Evolutionary conservation across 2,113 vertebrate species (phyloP).

Genomic region (Eublepharis macularius): DNA sequence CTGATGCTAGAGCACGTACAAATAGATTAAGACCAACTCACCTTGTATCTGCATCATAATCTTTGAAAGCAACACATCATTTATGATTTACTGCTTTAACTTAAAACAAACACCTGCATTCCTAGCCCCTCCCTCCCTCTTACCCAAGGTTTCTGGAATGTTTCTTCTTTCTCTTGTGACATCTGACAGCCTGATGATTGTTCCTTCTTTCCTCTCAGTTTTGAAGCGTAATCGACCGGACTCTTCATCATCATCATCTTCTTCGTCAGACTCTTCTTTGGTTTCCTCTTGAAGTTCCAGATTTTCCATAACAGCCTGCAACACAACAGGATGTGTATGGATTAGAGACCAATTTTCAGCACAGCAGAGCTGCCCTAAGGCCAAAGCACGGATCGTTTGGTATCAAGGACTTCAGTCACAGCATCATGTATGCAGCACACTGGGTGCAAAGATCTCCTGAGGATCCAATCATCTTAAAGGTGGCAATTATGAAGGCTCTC

Average conservation of each 20-base stretch:
- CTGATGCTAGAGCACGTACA: not conserved
- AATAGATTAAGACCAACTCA: not conserved
- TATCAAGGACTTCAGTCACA: not conserved
- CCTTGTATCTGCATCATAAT: too few relatives aligned
- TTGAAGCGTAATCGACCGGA: conserved; percentile 93
- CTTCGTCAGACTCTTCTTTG: conserved; percentile 89
- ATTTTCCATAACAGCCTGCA: conserved; percentile 81
- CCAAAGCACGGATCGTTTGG: not conserved
- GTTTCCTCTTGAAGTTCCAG: conserved; percentile 76
- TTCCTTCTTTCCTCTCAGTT: conserved; percentile 93
- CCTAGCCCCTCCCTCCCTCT: conserved; percentile 24
- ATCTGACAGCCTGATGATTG: conserved; percentile 90
- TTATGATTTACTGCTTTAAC: not conserved
- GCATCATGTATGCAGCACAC: too few relatives aligned
- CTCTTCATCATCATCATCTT: conserved; percentile 91
- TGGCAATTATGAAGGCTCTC: too few relatives aligned
- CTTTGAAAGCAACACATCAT: not conserved
- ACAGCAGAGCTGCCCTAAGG: not conserved
- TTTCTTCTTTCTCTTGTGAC: conserved; percentile 88
- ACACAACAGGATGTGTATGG: not conserved
- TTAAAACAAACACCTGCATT: not conserved
- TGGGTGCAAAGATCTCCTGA: too few relatives aligned
- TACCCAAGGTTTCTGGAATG: conserved; percentile 98
- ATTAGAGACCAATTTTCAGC: not conserved
- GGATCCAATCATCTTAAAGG: too few relatives aligned